Percentiles rank a stretch among this genome's conserved stretches.
Conservation (phyloP, 2,113 vertebrate species). For the Rhipidura dahli region DNA sequence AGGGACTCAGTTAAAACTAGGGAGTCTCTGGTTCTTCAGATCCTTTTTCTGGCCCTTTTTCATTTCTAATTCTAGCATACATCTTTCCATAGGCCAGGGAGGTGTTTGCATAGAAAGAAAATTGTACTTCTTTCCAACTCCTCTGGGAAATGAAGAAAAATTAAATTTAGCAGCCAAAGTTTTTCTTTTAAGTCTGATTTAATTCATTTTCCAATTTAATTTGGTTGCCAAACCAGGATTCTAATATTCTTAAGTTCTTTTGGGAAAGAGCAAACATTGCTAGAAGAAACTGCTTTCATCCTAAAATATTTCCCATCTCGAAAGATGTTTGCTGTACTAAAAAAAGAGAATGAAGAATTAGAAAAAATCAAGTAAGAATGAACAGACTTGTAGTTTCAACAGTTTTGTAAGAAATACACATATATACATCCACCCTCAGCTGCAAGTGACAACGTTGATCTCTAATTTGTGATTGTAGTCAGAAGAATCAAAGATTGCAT, state of each 20-base stretch:
- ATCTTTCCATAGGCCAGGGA: background rate
- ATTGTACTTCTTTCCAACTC: background rate
- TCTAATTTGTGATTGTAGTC: background rate
- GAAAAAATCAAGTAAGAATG: background rate
- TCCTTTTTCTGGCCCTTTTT: background rate
- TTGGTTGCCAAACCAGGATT: background rate
- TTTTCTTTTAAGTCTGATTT: background rate
- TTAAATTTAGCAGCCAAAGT: background rate
- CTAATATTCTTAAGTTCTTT: background rate
- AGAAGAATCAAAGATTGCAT: background rate
- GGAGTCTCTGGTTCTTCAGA: background rate
- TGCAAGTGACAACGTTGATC: background rate
- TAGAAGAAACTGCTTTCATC: background rate
- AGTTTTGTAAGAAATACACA: background rate
- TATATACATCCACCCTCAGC: background rate
- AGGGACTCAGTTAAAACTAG: background rate
- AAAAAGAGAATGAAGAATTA: background rate
- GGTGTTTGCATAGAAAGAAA: background rate
- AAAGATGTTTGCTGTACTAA: background rate
- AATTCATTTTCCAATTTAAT: background rate
- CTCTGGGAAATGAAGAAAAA: background rate
- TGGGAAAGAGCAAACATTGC: background rate
- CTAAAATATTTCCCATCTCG: background rate
- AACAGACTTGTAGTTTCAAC: background rate
- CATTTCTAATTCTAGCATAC: background rate